phyloP scores from a whole-genome alignment of 35 echinoderm and acorn worm species.

The Heliocidaris tuberculata region DNA sequence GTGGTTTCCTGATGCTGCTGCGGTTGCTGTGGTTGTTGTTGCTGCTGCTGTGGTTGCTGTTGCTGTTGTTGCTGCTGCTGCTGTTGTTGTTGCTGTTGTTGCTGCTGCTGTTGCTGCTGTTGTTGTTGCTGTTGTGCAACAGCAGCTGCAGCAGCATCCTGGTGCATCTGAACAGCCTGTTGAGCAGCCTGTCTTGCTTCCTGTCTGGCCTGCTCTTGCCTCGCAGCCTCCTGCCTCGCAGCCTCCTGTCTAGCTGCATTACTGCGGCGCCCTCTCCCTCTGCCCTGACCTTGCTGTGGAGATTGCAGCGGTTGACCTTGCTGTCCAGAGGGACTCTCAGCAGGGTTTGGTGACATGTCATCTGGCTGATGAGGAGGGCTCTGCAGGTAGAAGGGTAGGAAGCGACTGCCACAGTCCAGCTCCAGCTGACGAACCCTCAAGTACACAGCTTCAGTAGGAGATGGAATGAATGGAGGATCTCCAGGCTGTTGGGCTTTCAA shows the following conservation, averaged over 20 bases:
- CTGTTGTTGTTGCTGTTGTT: not conserved
- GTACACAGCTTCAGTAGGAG: conserved; percentile 25
- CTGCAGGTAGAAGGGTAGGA: conserved; percentile 29
- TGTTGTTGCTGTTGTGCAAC: not conserved
- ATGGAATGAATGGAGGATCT: conserved; percentile 31
- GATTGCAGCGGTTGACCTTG: conserved; percentile 11
- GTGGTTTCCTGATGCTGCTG: not conserved
- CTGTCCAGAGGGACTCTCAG: not conserved
- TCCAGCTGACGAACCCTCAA: conserved; percentile 34
- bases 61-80: not conserved
- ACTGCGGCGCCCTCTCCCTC: not conserved
- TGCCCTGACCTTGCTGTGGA: not conserved
- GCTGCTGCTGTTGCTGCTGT: not conserved
- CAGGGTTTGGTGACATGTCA: conserved; percentile 13
- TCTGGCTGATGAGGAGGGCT: conserved; percentile 2
- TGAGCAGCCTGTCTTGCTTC: not conserved
- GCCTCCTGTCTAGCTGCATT: not conserved
- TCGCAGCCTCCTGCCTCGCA: not conserved
- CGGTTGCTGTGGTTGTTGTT: not conserved
- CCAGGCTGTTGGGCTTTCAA: conserved; percentile 17
- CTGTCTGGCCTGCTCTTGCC: not conserved
- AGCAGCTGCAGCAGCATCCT: not conserved
- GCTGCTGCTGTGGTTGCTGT: not conserved
- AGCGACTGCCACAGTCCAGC: conserved; percentile 39
- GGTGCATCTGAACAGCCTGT: not conserved